Evolutionary conservation across 2,888 invertebrate species (phyloP).

Genomic region (Abscondita cerata): DNA sequence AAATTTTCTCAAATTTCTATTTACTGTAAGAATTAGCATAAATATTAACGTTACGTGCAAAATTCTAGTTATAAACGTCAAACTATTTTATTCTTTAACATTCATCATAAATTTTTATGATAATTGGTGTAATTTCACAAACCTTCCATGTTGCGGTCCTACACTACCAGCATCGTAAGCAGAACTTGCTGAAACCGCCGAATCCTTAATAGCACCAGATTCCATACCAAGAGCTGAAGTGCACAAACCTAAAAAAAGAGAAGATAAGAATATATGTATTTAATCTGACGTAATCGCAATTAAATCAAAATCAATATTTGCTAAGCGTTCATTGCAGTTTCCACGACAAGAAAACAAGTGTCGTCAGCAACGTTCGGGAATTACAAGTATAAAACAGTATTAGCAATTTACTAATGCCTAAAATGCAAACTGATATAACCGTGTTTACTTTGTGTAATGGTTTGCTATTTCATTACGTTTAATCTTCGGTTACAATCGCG

Average conservation of each 20-base stretch:
- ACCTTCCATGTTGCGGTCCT: conserved; percentile 85
- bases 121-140: conserved; percentile 45
- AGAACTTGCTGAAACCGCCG: conserved; percentile 81
- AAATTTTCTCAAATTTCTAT: too few species aligned
- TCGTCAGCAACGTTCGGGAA: too few species aligned
- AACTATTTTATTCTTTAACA: neutral
- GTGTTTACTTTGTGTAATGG: conserved; percentile 48
- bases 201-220: conserved; percentile 77
- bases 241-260: conserved; percentile 56
- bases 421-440: conserved; percentile 51
- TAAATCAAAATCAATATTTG: too few species aligned
- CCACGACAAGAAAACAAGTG: too few species aligned
- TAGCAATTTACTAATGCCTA: conserved; percentile 52
- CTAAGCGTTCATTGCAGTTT: too few species aligned
- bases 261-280: too few species aligned
- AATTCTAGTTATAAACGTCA: too few species aligned
- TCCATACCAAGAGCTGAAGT: conserved; percentile 80
- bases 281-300: too few species aligned
- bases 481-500: conserved; percentile 17
- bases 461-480: conserved; percentile 42
- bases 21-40: too few species aligned
- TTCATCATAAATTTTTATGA: neutral
- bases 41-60: too few species aligned
- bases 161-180: conserved; percentile 82
- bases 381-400: conserved; percentile 50